Evolutionary conservation across 2,797 vertebrate genomes (phyloP).

Genomic region (Gouania willdenowi): DNA sequence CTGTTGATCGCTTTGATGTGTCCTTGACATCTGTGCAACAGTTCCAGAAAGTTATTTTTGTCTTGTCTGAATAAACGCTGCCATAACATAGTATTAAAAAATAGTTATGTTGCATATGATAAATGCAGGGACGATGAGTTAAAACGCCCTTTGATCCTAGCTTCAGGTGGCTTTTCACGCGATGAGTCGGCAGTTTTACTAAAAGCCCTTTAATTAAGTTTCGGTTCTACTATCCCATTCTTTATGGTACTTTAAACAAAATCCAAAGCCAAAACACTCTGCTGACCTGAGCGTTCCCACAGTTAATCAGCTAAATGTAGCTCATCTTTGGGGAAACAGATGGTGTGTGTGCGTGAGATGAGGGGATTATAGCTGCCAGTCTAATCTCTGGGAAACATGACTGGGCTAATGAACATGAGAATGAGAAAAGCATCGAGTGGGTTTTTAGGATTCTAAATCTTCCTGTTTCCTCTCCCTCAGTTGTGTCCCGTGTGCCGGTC

Average conservation of each 20-base stretch:
- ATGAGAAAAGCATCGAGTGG: constrained; percentile 10
- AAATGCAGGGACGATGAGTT: no score
- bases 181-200: constrained; percentile 3
- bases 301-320: constrained; percentile 54
- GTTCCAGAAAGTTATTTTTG: no score
- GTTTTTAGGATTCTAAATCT: neutral
- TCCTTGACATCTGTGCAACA: no score
- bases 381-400: constrained; percentile 45
- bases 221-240: constrained; percentile 15
- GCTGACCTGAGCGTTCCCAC: constrained; percentile 33
- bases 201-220: constrained; percentile 30
- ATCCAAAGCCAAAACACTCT: constrained; percentile 30
- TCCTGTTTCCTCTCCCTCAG: constrained; percentile 55
- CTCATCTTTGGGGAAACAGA: constrained; percentile 30
- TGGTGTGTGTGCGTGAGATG: constrained; percentile 17
- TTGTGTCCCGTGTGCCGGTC: constrained; percentile 92
- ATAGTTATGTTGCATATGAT: no score
- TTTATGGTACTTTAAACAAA: constrained; percentile 28
- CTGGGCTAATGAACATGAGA: constrained; percentile 17
- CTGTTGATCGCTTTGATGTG: no score
- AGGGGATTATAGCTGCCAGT: constrained; percentile 53
- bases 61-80: no score
- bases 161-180: no score
- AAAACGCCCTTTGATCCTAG: no score
- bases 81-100: no score